Evolutionary conservation across 2,888 invertebrate species (phyloP).

Genomic region (Acronicta psi): DNA sequence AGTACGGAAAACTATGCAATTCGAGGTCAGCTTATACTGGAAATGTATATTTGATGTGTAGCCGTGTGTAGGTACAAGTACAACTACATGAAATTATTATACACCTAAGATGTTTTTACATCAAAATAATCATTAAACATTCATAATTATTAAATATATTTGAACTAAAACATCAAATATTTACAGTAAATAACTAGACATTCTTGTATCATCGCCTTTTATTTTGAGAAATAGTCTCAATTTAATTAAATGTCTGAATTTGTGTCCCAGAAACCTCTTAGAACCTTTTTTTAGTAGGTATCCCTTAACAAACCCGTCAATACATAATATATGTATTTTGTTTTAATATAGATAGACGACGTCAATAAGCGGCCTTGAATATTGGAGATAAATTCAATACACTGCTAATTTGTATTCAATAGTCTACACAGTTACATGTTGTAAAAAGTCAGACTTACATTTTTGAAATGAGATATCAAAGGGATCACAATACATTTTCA

Average conservation of each 20-base stretch:
- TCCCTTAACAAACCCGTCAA: conserved; percentile 2
- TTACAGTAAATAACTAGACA: conserved; percentile 22
- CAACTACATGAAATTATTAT: no score
- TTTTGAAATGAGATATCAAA: conserved; percentile 26
- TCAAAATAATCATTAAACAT: no score
- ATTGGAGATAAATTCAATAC: conserved; percentile 31
- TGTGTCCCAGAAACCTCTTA: conserved; percentile 16
- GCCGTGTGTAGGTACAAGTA: no score
- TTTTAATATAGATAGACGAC: conserved; percentile 10
- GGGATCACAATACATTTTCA: conserved; percentile 21
- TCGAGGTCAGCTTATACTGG: no score
- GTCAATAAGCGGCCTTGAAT: conserved; percentile 37
- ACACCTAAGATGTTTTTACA: no score
- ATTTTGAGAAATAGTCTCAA: neutral
- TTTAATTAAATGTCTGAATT: neutral
- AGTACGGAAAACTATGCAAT: no score
- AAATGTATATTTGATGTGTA: no score
- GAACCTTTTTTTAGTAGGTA: no score
- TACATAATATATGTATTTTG: neutral
- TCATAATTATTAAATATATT: neutral
- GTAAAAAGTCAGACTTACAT: conserved; percentile 36
- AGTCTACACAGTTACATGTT: conserved; percentile 9
- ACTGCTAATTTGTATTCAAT: conserved; percentile 13
- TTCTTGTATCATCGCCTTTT: neutral
- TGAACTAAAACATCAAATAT: conserved; percentile 1